Base-by-base conservation (phyloP, 2,888 invertebrate species). In the Eupithecia subfuscata region DNA sequence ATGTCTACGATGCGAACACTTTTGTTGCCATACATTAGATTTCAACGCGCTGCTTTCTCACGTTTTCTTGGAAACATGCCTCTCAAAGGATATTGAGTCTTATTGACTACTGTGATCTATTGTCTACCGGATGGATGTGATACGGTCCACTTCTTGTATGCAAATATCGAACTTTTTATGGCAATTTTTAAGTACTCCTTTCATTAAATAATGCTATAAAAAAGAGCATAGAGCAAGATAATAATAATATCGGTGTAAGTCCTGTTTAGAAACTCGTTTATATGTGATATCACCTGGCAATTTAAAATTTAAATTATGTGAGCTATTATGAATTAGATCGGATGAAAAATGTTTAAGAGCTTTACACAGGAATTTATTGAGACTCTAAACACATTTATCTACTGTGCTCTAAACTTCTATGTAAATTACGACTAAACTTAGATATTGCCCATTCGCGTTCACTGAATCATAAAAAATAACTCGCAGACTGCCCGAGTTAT, bases 281-380 rank as follows among this genome's bases (percentile, higher is more conserved):
- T 9, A n/a, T 64, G 64, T 76, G 73, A 79, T 77, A 74, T 82
- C 81, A 81, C 78, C 81, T 52, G 75, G 63, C 79, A 12, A 70
- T 70, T 70, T 56, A 56, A 70, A 70, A 70, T 70, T 70, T 56
- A 70, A 69, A 70, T 52, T 22, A 14, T 22, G 14, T 43, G 6
- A 68, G 25, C 25, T 45, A 14, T 4, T 40, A 43, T 68, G 68
- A 68, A 68, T 68, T 68, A 16, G 68, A 68, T 43, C 68, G 43
- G 8, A 68, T 68, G 22, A 40, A 45, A 25, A 68, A 43, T 68
- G 22, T 37, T 67, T 67, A 40, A n/a, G 7, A 68, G 34, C 9
- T 64, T 64, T 43, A 43, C 40, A 43, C 16, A 16, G 14, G 11
- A 40, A 45, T 68, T 45, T 68, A 68, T 68, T 14, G 9, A n/a